A percentile compares a stretch with the other conserved stretches of the same genome.
Evolutionary conservation across 2,113 vertebrate genomes (phyloP).

Genomic region (Gadus macrocephalus): DNA sequence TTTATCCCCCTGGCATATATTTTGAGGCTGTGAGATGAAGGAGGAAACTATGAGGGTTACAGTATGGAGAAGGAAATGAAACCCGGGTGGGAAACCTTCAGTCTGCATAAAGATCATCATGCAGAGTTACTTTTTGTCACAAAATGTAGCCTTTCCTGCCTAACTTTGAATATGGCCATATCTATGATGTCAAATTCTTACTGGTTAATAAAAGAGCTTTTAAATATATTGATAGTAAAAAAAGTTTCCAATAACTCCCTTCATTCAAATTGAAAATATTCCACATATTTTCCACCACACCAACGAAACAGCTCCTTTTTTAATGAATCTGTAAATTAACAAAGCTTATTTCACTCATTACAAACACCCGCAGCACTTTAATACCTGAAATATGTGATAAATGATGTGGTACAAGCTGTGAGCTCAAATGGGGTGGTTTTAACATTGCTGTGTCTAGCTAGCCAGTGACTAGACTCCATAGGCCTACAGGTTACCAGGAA

Average conservation of each 20-base stretch:
- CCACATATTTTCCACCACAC: not conserved
- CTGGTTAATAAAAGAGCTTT: too few relatives aligned
- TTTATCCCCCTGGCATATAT: not conserved
- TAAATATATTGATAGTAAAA: too few relatives aligned
- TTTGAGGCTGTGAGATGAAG: too few relatives aligned
- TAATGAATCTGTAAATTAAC: too few relatives aligned
- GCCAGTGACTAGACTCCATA: slow-evolving; percentile 32
- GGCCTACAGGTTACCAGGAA: slow-evolving; percentile 30
- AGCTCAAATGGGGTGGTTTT: not conserved
- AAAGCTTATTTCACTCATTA: slow-evolving; percentile 11
- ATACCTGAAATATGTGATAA: not conserved
- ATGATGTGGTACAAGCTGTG: not conserved
- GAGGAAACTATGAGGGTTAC: not conserved
- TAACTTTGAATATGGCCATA: too few relatives aligned
- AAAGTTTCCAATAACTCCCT: too few relatives aligned
- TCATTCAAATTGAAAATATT: not conserved
- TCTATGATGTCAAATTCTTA: too few relatives aligned
- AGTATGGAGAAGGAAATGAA: not conserved
- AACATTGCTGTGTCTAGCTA: not conserved
- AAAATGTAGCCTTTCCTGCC: too few relatives aligned
- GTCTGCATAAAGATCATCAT: too few relatives aligned
- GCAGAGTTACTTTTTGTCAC: too few relatives aligned
- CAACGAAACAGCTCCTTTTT: not conserved
- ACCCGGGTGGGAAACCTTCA: not conserved
- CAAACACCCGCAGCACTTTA: slow-evolving; percentile 15